phyloP scores from a whole-genome alignment of 2,113 vertebrate genomes.

The Coptodon bakossiorum region DNA sequence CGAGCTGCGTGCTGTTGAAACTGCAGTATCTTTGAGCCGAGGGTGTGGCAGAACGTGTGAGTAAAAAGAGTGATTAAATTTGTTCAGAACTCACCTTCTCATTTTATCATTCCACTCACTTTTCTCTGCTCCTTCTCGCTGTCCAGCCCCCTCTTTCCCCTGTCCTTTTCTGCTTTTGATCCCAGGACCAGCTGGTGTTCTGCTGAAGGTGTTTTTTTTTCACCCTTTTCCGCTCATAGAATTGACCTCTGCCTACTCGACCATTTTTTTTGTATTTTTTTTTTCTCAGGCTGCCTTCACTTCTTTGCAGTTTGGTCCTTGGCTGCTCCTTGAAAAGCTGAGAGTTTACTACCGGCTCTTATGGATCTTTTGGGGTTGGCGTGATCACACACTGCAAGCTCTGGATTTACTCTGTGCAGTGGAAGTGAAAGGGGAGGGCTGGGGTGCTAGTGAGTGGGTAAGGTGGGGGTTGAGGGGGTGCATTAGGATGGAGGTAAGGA shows the following conservation, averaged over 20 bases:
- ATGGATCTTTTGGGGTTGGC: conserved; percentile 37
- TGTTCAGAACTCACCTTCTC: conserved; percentile 60
- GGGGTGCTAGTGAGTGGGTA: neutral
- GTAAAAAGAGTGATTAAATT: conserved; percentile 14
- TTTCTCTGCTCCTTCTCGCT: conserved; percentile 39
- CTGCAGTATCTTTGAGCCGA: conserved; percentile 27
- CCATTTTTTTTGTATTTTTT: neutral
- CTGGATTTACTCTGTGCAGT: conserved; percentile 52
- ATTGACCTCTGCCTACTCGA: conserved; percentile 32
- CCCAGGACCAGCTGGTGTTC: conserved; percentile 39
- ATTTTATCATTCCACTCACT: conserved; percentile 67
- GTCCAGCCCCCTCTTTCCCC: conserved; percentile 12
- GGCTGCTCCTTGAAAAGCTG: neutral
- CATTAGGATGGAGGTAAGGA: conserved; percentile 1
- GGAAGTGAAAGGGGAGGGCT: conserved; percentile 32
- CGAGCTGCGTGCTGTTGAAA: conserved; percentile 13
- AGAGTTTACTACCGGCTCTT: conserved; percentile 24
- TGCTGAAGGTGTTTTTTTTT: conserved; percentile 15
- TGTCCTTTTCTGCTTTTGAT: conserved; percentile 27
- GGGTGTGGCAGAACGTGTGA: conserved; percentile 31
- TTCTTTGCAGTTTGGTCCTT: neutral
- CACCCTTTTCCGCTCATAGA: neutral
- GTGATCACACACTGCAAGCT: conserved; percentile 50
- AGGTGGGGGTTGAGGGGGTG: neutral
- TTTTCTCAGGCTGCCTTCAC: neutral